Percentiles rank a stretch among this genome's conserved stretches.
Evolutionary conservation across 2,888 invertebrate species (phyloP).

Genomic region (Congeria kusceri): DNA sequence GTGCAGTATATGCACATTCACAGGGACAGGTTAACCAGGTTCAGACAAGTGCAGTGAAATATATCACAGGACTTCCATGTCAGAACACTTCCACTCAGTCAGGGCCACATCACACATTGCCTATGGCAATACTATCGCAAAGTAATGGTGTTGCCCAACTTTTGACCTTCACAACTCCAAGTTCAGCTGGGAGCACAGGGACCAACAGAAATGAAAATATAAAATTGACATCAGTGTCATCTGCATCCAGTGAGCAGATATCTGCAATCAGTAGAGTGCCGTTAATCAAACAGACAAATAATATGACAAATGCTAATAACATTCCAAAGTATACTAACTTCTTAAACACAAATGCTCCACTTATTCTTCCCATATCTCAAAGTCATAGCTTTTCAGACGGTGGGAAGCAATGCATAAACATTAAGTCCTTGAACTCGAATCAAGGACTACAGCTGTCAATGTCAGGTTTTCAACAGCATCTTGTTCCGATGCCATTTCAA

Average conservation of each 20-base stretch:
- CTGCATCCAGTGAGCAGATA: not conserved
- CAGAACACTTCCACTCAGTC: conserved; percentile 33
- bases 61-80: conserved; percentile 40
- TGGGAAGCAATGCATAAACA: not conserved
- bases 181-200: conserved; percentile 20
- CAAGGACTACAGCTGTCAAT: conserved; percentile 27
- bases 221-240: conserved; percentile 8
- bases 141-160: conserved; percentile 58
- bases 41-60: conserved; percentile 35
- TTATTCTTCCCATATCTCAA: not conserved
- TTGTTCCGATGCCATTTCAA: conserved; percentile 43
- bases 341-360: conserved; percentile 14
- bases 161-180: conserved; percentile 41
- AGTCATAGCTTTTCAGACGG: not conserved
- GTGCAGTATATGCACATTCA: not conserved
- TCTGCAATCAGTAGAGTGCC: not conserved
- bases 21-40: not conserved
- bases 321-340: conserved; percentile 39
- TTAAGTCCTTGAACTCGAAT: conserved; percentile 16
- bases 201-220: conserved; percentile 15
- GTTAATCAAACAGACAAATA: conserved; percentile 7
- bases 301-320: conserved; percentile 17
- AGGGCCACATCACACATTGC: conserved; percentile 45
- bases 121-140: conserved; percentile 59
- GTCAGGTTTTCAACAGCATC: conserved; percentile 23